These are phyloP conservation scores for Argyrosomus regius DNA, from an alignment of 2,797 vertebrate species.

Conservation along the genomic window DNA sequence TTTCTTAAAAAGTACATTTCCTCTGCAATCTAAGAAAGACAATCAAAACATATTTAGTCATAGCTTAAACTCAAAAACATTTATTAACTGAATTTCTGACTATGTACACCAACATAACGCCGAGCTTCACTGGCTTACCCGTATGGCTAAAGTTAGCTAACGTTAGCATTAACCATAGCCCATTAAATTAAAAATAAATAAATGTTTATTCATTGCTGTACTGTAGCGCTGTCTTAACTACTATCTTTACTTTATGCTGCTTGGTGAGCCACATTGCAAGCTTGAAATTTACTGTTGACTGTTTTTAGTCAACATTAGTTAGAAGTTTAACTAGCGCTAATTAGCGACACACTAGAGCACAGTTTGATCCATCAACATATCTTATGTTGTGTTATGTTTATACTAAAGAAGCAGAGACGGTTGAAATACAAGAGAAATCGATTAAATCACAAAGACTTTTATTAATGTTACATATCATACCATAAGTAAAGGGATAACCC, in stretches of 20 bases:
- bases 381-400: not conserved
- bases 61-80: not conserved
- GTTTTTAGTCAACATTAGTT: not conserved
- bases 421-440: not conserved
- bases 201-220: not conserved
- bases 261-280: not conserved
- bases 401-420: not conserved
- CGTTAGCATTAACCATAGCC: not conserved
- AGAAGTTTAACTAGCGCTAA: not conserved
- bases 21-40: not conserved
- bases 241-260: not conserved
- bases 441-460: not conserved
- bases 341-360: not conserved
- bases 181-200: no score
- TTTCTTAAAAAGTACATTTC: not conserved
- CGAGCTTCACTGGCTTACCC: not conserved
- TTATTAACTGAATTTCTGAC: not conserved
- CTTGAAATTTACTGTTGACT: not conserved
- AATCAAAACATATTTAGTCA: not conserved
- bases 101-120: not conserved
- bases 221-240: not conserved
- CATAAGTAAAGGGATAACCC: not conserved
- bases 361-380: not conserved
- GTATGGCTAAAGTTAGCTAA: not conserved
- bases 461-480: no score